Evolutionary conservation across 2,888 invertebrate species (phyloP).

Genomic region (Ephialtes manifestator): DNA sequence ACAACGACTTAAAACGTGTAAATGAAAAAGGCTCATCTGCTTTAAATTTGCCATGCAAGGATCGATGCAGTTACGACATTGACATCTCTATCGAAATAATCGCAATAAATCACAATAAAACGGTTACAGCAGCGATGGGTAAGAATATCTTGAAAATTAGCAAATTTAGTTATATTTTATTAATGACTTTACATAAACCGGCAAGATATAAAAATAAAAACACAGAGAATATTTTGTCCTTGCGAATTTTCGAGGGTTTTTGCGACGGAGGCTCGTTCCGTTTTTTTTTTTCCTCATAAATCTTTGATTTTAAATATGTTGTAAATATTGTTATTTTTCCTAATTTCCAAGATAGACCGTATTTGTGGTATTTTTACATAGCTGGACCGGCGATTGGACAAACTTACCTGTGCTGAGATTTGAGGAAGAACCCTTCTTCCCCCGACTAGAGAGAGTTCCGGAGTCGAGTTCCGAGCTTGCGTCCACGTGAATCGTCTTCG

Average conservation of each 20-base stretch:
- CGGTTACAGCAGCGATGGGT: constrained; percentile 27
- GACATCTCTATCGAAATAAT: constrained; percentile 73
- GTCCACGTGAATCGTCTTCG: constrained; percentile 97
- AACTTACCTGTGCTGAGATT: constrained; percentile 92
- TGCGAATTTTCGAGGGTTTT: background rate
- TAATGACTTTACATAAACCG: background rate
- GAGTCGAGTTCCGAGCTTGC: constrained; percentile 92
- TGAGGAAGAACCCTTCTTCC: constrained; percentile 93
- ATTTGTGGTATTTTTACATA: constrained; percentile 7
- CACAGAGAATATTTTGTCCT: background rate
- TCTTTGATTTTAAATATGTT: constrained; percentile 9
- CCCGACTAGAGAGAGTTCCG: constrained; percentile 91
- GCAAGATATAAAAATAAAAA: background rate
- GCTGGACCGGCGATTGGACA: background rate
- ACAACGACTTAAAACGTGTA: constrained; percentile 38
- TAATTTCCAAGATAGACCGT: constrained; percentile 71
- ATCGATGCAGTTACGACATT: constrained; percentile 79
- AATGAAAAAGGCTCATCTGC: constrained; percentile 61
- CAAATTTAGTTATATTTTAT: background rate
- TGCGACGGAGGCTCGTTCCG: background rate
- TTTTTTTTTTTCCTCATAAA: background rate
- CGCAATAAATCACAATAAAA: constrained; percentile 62
- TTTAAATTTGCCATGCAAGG: constrained; percentile 78
- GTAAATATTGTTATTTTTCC: constrained; percentile 9
- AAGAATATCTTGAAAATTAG: constrained; percentile 60